Evolutionary conservation across 2,113 vertebrate species (phyloP), one percentile per base, ranked within the genome.

Genomic region (Steatornis caripensis): DNA sequence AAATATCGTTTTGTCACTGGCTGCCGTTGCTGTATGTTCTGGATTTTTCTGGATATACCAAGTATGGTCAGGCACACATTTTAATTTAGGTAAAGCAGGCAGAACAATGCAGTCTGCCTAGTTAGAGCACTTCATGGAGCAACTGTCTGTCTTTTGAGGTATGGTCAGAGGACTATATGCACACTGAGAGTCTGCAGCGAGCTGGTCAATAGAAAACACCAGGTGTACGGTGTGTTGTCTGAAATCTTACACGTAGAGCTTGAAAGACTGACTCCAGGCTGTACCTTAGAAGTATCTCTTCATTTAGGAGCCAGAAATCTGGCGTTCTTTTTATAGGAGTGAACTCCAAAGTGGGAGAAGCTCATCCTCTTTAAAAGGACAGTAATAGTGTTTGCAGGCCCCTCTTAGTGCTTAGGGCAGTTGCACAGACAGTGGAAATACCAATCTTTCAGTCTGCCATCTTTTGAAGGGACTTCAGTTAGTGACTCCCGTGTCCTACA

Each of bases 321-420:
- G 9, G 0, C 0, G 0, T 58, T 37, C 9, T 77, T 81, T 69
- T 62, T 43, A 9, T 10, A 36, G 18, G 23, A 65, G 34, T 36
- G 30, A 72, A 61, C 16, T 22, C 15, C 6, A 46, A 45, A 43
- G 21, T 0, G 6, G 45, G 55, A 93, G 26, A 16, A 78, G 10
- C 29, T 77, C 66, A 8, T 11, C 64, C 7, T 43, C 64, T 70
- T 74, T 36, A n/a, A 34, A 84, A 81, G 23, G 49, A 20, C 7
- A 32, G n/a, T 34, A 36, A 39, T 8, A 30, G 46, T 12, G 49
- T 54, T 43, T 84, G 43, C 21, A 71, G 72, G 8, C 15, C 12
- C 8, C 18, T 69, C 34, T 32, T 18, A 23, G 49, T 26, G 32
- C 77, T 75, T 55, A 24, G 29, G 18, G 20, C 48, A 30, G 39